These are phyloP conservation scores for Brachionichthys hirsutus DNA, from an alignment of 2,113 vertebrate species.

Conservation along the genomic window DNA sequence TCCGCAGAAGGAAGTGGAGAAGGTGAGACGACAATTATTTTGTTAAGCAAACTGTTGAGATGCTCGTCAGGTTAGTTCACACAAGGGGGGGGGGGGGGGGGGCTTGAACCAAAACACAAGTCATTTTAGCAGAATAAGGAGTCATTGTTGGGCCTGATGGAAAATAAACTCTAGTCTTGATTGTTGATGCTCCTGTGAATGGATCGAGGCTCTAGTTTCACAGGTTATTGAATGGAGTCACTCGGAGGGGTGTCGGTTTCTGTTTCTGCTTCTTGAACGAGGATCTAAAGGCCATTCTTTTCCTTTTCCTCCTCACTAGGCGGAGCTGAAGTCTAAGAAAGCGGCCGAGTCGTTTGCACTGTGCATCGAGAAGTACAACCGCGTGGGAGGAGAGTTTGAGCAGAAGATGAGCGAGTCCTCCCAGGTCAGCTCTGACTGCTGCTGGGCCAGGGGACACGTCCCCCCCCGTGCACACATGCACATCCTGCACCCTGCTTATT, in stretches of 20 bases:
- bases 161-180: too few relatives aligned
- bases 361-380: constrained; percentile 89
- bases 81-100: background rate
- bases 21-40: constrained; percentile 71
- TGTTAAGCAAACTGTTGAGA: background rate
- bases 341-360: constrained; percentile 82
- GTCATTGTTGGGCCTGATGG: too few relatives aligned
- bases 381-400: constrained; percentile 87
- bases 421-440: constrained; percentile 73
- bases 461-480: constrained; percentile 10
- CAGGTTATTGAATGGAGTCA: background rate
- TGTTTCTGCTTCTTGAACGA: constrained; percentile 16
- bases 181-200: too few relatives aligned
- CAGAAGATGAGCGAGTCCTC: constrained; percentile 92
- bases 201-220: too few relatives aligned
- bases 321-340: constrained; percentile 93
- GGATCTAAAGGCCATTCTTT: constrained; percentile 3
- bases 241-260: background rate
- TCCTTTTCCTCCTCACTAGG: constrained; percentile 70
- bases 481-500: constrained; percentile 39
- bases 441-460: constrained; percentile 4
- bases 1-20: constrained; percentile 91
- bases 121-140: too few relatives aligned
- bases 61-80: background rate
- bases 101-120: too few relatives aligned